Base-by-base conservation (phyloP, 2,113 vertebrate species). In the Hirundichthys speculiger region DNA sequence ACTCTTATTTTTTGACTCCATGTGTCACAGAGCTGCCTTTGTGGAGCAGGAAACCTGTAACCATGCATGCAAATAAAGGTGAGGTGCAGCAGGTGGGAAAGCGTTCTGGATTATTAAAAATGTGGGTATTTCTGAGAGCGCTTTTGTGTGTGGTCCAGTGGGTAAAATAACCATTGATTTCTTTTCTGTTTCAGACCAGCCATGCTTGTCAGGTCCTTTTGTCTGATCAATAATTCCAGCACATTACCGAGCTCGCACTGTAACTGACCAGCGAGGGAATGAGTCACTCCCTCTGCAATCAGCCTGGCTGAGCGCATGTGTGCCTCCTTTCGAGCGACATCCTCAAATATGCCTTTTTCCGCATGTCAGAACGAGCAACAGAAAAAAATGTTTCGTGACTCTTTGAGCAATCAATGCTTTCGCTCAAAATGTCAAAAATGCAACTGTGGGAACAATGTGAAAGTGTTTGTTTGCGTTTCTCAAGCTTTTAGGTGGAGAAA, bases 101-200 rank as follows among this genome's bases (percentile, higher is more conserved):
- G 51, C 27, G 2, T 46, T 46, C 49, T 27, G 15, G n/a, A 13
- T 43, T 49, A 24, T 71, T 55, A 62, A 14, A 59, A 75, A 56
- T n/a, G 47, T 49, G 38, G 5, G 6, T 62, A 18, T 63, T 51
- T 49, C 45, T 46, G 22, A 34, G 38, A 63, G 16, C 30, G 41
- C 15, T 53, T 73, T 50, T 41, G 49, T 40, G 49, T 67, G 59
- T 30, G 72, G 64, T 77, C 73, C 64, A 15, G 27, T 46, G 56
- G 64, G 73, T 69, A 58, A 73, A 76, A 84, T 80, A 78, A 73
- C 47, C 64, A 83, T 79, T 49, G 83, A 79, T 84, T 82, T 69
- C 25, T 77, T 59, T 59, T 69, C 70, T 70, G 78, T 78, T 82
- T 83, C 50, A 70, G 22, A 61, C 2, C 64, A 53, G 60, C 52